A percentile compares a stretch with the other conserved stretches of the same genome.
Conservation (phyloP, 2,113 vertebrate genomes). For the Eublepharis macularius region DNA sequence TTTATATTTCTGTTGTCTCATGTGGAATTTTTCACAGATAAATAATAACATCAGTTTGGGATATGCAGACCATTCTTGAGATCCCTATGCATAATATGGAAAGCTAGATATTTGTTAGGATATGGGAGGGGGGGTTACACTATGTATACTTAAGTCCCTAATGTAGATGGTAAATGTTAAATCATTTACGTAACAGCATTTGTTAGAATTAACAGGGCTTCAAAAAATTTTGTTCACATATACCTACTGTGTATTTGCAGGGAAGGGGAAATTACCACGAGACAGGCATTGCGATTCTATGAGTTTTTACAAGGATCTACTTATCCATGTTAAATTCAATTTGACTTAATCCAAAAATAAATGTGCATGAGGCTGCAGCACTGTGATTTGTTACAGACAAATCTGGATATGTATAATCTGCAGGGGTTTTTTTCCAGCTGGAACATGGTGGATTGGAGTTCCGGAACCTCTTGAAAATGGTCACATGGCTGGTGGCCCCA, state of each 20-base stretch:
- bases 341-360: too few species aligned
- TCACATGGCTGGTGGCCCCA: too few species aligned
- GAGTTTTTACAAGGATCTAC: too few species aligned
- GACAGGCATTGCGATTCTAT: neutral
- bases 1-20: conserved; percentile 48
- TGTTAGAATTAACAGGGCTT: conserved; percentile 47
- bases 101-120: conserved; percentile 42
- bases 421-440: too few species aligned
- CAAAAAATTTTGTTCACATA: conserved; percentile 35
- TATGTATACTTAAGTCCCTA: conserved; percentile 50
- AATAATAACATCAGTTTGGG: conserved; percentile 43
- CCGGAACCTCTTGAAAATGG: too few species aligned
- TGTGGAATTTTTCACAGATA: conserved; percentile 35
- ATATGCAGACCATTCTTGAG: conserved; percentile 38
- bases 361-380: too few species aligned
- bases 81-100: conserved; percentile 38
- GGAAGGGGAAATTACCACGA: conserved; percentile 23
- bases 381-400: too few species aligned
- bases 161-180: conserved; percentile 53
- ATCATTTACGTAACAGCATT: conserved; percentile 57
- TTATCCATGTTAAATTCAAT: too few species aligned
- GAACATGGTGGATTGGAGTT: too few species aligned
- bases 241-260: conserved; percentile 35
- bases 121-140: conserved; percentile 34
- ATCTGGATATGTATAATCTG: too few species aligned